Conservation (phyloP, 2,113 vertebrate species). For the Macaca fascicularis region T2T-MFA8v1.1 NC_088395.1:23503001-23503500, state of each 20-base stretch:
- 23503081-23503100: neutral
- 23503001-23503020: neutral
- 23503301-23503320: neutral
- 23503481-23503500: neutral
- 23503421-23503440: neutral
- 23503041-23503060: neutral
- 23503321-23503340: neutral
- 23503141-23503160: neutral
- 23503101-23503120: neutral
- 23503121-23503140: neutral
- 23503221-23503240: neutral
- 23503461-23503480: neutral
- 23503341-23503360: neutral
- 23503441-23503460: neutral
- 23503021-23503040: neutral
- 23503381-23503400: neutral
- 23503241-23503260: neutral
- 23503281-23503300: neutral
- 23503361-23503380: neutral
- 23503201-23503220: neutral
- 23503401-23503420: neutral
- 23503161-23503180: neutral
- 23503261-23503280: neutral
- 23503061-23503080: neutral
- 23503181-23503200: neutral